Conservation (phyloP, 2,888 invertebrate species). For the Xestia rhomboidea region DNA sequence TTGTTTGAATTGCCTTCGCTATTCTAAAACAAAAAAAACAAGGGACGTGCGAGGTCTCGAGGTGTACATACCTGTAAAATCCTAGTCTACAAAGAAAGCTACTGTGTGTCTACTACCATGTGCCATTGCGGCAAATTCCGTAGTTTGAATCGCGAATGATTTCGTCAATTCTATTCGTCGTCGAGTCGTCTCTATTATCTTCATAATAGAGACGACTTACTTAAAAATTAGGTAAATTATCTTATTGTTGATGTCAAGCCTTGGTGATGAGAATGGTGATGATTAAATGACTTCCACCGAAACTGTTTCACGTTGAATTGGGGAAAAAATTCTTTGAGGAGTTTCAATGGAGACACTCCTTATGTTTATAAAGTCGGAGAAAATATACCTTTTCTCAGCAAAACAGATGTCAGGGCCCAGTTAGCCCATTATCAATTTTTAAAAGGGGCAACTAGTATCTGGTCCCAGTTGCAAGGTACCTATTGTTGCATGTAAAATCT, state of each 20-base stretch:
- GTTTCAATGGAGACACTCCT: background rate
- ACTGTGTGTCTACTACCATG: constrained; percentile 1
- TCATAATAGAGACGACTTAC: background rate
- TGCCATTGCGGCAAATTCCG: constrained; percentile 13
- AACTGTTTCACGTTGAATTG: background rate
- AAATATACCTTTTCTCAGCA: background rate
- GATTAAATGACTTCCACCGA: too few species aligned
- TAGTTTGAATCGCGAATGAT: constrained; percentile 11
- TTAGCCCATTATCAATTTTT: too few species aligned
- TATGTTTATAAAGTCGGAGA: background rate
- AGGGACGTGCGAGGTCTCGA: background rate
- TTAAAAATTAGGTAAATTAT: background rate
- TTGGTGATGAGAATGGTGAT: background rate
- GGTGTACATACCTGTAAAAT: background rate
- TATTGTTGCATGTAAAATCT: background rate
- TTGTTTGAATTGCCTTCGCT: background rate
- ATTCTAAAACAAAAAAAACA: background rate
- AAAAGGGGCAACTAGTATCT: too few species aligned
- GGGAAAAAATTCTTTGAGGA: background rate
- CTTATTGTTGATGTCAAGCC: background rate
- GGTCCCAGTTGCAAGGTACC: background rate
- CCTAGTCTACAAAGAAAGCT: background rate
- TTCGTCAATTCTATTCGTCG: too few species aligned
- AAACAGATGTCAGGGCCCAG: too few species aligned
- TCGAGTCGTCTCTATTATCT: too few species aligned